Evolutionary conservation across 2,888 invertebrate genomes (phyloP).

Genomic region (Elmis aenea): DNA sequence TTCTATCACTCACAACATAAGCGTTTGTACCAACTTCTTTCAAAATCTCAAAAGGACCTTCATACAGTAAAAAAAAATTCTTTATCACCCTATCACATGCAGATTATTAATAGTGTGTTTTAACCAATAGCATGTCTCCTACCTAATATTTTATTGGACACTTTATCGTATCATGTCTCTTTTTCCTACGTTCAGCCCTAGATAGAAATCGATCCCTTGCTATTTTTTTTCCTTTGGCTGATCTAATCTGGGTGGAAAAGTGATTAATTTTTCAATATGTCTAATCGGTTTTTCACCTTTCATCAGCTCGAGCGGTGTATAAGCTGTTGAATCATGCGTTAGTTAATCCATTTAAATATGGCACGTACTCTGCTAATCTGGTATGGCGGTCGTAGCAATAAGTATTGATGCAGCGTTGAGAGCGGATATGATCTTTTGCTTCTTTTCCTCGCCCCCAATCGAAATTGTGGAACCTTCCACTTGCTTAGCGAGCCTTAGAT

Average conservation of each 20-base stretch:
- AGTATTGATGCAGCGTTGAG: too few relatives aligned
- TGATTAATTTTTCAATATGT: not conserved
- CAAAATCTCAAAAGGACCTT: not conserved
- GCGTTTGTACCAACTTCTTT: too few relatives aligned
- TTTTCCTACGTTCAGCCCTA: not conserved
- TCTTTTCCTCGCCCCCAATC: too few relatives aligned
- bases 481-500: too few relatives aligned
- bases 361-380: too few relatives aligned
- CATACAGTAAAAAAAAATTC: constrained; percentile 1
- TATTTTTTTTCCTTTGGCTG: not conserved
- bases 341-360: too few relatives aligned
- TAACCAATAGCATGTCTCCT: constrained; percentile 1
- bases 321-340: not conserved
- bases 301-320: not conserved
- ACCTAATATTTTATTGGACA: not conserved
- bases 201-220: too few relatives aligned
- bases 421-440: too few relatives aligned
- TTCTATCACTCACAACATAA: too few relatives aligned
- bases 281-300: not conserved
- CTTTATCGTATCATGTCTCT: not conserved
- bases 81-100: not conserved
- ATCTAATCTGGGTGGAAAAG: not conserved
- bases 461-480: too few relatives aligned
- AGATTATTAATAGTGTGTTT: not conserved
- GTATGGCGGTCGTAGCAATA: too few relatives aligned